Evolutionary conservation across 1,140 invertebrate species (phyloP).

Genomic region (Drosophila trapezifrons): DNA sequence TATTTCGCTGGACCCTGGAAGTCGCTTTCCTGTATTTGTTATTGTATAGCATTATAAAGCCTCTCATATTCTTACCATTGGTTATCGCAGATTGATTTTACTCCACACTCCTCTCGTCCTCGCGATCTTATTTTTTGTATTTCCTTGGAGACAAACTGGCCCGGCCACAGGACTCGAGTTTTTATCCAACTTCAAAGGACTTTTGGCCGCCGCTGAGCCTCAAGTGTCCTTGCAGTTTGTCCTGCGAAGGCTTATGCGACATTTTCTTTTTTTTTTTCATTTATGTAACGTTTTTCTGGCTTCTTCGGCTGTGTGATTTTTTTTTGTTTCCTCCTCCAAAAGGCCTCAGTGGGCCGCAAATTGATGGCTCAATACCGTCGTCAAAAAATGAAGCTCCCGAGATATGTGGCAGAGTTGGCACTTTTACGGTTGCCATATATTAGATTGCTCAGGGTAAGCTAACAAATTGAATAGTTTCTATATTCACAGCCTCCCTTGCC

Average conservation of each 20-base stretch:
- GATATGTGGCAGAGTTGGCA: constrained; percentile 56
- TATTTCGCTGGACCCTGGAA: constrained; percentile 44
- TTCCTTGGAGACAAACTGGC: constrained; percentile 80
- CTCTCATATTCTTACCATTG: constrained; percentile 44
- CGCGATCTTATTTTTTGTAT: constrained; percentile 67
- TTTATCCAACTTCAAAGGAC: constrained; percentile 77
- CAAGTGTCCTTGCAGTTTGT: constrained; percentile 68
- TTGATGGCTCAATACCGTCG: constrained; percentile 48
- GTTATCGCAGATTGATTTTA: constrained; percentile 76
- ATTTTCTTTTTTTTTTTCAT: constrained; percentile 55
- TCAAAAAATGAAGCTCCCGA: constrained; percentile 5
- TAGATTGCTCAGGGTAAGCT: constrained; percentile 6
- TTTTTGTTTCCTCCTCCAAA: constrained; percentile 23
- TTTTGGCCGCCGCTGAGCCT: constrained; percentile 60
- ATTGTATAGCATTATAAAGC: constrained; percentile 51
- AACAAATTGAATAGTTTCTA: constrained; percentile 17
- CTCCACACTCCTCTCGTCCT: constrained; percentile 11
- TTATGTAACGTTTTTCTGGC: constrained; percentile 68
- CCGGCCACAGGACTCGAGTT: constrained; percentile 54
- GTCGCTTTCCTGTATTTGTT: constrained; percentile 46
- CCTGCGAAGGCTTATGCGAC: constrained; percentile 72
- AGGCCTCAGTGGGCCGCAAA: constrained; percentile 38
- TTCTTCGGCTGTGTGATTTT: constrained; percentile 57
- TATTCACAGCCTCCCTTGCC: no score
- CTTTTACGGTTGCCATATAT: constrained; percentile 61